These are phyloP conservation scores for Mactromeris polynyma DNA, from an alignment of 2,888 invertebrate species.

Conservation along the genomic window DNA sequence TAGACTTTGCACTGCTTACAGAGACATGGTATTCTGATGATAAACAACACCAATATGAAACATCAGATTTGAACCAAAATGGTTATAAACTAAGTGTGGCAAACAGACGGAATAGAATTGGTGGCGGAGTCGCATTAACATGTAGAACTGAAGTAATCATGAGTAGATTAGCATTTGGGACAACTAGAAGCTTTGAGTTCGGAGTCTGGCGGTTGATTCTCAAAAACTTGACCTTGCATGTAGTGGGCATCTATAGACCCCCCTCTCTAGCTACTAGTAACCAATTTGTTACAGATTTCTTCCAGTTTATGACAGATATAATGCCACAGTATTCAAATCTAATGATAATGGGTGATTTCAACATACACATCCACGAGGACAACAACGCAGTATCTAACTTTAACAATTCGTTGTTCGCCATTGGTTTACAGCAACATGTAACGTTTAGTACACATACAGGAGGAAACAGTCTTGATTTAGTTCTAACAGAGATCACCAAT, in stretches of 20 bases:
- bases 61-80: constrained; percentile 34
- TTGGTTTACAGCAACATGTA: constrained; percentile 27
- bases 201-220: constrained; percentile 27
- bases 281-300: constrained; percentile 41
- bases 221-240: constrained; percentile 32
- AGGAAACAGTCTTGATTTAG: constrained; percentile 32
- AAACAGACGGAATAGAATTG: constrained; percentile 35
- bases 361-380: too few relatives aligned
- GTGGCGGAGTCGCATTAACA: constrained; percentile 21
- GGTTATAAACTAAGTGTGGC: constrained; percentile 32
- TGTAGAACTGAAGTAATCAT: neutral
- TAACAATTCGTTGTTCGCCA: too few relatives aligned
- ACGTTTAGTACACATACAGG: constrained; percentile 28
- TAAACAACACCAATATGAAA: constrained; percentile 52
- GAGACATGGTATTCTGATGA: constrained; percentile 53
- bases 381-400: too few relatives aligned
- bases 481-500: constrained; percentile 29
- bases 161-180: neutral
- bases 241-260: constrained; percentile 51
- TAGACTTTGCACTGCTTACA: constrained; percentile 30
- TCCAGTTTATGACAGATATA: constrained; percentile 39
- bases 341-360: constrained; percentile 50
- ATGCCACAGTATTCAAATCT: constrained; percentile 45
- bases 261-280: constrained; percentile 24
- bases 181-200: constrained; percentile 30